Base-by-base conservation (phyloP, 2,113 vertebrate genomes). In the Hyperopisus bebe region DNA sequence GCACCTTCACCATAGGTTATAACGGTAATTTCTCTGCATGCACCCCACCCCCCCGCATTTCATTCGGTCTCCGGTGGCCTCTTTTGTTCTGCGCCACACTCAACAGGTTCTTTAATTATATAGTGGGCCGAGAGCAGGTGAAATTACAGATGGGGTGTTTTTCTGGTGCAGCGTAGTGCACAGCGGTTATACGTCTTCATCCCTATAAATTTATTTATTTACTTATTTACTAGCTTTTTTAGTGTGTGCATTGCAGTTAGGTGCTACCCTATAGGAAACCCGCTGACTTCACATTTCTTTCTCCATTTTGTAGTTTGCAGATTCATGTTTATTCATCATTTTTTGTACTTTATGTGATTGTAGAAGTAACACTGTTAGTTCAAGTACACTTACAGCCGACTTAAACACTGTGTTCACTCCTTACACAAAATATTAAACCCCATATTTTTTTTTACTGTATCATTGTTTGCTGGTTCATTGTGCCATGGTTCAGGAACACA, bases 81-180 rank as follows among this genome's bases (percentile, higher is more conserved):
- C 92, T 92, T 89, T 91, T 94, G 90, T 94, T 95, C 94, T 93
- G 44, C 92, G 95, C 95, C 94, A 95, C 95, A 95, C 91, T 94
- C 95, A 95, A 96, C 96, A 95, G 93, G 95, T 96, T 94, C 93
- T 92, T 94, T 95, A 95, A 96, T 96, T 96, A 95, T 93, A 91
- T 91, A 77, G 91, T 88, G 92, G 92, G 89, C 92, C 90, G 92
- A 91, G 92, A 91, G 92, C 83, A 89, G 91, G 19, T 93, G 91
- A 94, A 93, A 93, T 92, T 90, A 58, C 89, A 94, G 93, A 94
- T 94, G 94, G 93, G 83, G 62, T 92, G 89, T 90, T 88, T 90
- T 88, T 91, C 44, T 87, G 90, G 89, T 87, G 91, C 89, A 47
- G 88, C 89, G 27, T 35, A 58, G 90, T 94, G 92, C 89, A 91